These are phyloP conservation scores for Etheostoma perlongum DNA, from an alignment of 2,797 vertebrate genomes.

Conservation along the genomic window DNA sequence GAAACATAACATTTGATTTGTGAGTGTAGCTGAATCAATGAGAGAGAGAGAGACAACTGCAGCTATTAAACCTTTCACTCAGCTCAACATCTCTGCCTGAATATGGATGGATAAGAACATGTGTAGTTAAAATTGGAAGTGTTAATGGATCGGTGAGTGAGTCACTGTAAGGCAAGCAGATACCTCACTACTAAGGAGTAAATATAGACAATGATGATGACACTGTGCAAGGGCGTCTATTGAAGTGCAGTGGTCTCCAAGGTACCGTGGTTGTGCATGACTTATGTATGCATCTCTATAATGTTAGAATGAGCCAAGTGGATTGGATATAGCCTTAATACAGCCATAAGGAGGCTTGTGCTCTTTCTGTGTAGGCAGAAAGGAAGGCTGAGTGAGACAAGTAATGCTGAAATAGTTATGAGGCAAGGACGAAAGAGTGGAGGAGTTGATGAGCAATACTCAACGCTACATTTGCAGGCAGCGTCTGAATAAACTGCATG, in stretches of 20 bases:
- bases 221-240: slow-evolving; percentile 39
- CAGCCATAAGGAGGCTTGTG: slow-evolving; percentile 25
- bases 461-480: slow-evolving; percentile 45
- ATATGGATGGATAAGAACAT: slow-evolving; percentile 43
- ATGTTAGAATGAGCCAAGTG: slow-evolving; percentile 3
- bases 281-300: slow-evolving; percentile 17
- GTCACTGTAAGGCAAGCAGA: slow-evolving; percentile 49
- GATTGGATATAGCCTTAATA: slow-evolving; percentile 22
- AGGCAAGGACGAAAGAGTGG: slow-evolving; percentile 1
- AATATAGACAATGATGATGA: slow-evolving; percentile 66
- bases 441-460: slow-evolving; percentile 36
- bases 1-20: neutral
- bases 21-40: slow-evolving; percentile 31
- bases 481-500: slow-evolving; percentile 38
- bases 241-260: slow-evolving; percentile 33
- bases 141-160: slow-evolving; percentile 58
- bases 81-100: slow-evolving; percentile 33
- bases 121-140: slow-evolving; percentile 56
- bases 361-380: slow-evolving; percentile 38
- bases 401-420: slow-evolving; percentile 34
- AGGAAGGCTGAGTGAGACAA: slow-evolving; percentile 24
- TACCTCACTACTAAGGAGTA: slow-evolving; percentile 43
- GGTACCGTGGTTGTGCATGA: slow-evolving; percentile 15
- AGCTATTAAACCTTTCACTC: slow-evolving; percentile 38
- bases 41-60: slow-evolving; percentile 17